Percentiles rank a stretch among this genome's conserved stretches.
Conservation (phyloP, 2,113 vertebrate genomes). For the Onychostoma macrolepis region DNA sequence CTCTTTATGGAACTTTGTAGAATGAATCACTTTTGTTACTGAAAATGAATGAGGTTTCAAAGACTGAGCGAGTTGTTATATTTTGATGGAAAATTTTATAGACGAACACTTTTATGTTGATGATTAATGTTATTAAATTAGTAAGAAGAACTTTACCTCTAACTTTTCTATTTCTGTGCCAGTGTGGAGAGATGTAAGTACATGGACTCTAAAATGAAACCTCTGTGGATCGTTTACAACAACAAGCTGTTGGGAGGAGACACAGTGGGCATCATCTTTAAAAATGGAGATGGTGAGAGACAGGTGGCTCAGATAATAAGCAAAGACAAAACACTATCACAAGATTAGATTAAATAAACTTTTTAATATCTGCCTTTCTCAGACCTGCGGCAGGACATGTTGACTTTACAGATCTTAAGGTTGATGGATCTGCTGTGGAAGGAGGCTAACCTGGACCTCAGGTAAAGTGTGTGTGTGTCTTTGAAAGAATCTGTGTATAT, state of each 20-base stretch:
- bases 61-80: no score
- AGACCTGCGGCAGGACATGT: constrained; percentile 97
- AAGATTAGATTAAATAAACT: neutral
- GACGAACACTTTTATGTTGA: neutral
- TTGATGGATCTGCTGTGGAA: constrained; percentile 98
- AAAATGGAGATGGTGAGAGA: constrained; percentile 93
- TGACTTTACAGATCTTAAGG: constrained; percentile 91
- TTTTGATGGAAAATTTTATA: no score
- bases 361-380: neutral
- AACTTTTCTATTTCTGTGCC: constrained; percentile 49
- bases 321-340: neutral
- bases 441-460: constrained; percentile 92
- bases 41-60: no score
- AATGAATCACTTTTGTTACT: no score
- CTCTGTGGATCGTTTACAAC: constrained; percentile 96
- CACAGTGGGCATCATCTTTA: constrained; percentile 93
- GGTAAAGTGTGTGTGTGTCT: constrained; percentile 73
- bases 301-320: neutral
- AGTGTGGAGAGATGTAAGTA: constrained; percentile 96
- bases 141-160: no score
- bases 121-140: neutral
- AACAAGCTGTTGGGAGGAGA: constrained; percentile 91
- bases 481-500: neutral
- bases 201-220: constrained; percentile 99
- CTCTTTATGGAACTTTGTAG: no score